Evolutionary conservation across 2,113 vertebrate genomes (phyloP).

Genomic region (Vulpes lagopus): DNA sequence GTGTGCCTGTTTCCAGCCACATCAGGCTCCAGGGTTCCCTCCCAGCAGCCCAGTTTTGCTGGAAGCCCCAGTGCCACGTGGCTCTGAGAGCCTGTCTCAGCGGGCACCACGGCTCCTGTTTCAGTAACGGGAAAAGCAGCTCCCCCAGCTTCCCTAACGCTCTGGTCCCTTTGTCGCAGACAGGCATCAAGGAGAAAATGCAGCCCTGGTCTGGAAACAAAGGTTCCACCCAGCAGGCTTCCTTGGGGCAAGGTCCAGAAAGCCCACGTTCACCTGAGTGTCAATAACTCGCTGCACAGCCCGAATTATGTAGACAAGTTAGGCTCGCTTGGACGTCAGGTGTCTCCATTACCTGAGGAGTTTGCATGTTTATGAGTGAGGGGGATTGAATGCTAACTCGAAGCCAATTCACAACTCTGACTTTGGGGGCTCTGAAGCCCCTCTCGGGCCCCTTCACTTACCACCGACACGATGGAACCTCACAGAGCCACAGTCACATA

Average conservation of each 20-base stretch:
- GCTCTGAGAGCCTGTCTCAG: neutral
- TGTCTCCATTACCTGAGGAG: conserved; percentile 33
- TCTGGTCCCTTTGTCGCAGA: neutral
- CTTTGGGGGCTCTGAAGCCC: neutral
- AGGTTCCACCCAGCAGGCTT: neutral
- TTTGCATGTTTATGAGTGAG: conserved; percentile 51
- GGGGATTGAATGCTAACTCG: neutral
- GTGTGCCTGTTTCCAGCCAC: too few species aligned
- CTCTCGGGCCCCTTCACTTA: neutral
- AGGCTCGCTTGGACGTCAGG: conserved; percentile 24
- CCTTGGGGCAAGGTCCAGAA: neutral
- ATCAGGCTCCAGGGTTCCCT: neutral
- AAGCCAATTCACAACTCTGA: neutral
- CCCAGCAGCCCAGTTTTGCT: neutral
- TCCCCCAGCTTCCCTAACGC: neutral
- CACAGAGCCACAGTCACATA: too few species aligned
- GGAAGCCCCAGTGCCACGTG: neutral
- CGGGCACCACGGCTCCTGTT: neutral
- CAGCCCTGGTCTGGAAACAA: neutral
- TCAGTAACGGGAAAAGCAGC: neutral
- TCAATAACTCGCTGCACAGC: neutral
- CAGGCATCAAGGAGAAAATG: neutral
- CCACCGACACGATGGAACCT: accelerated
- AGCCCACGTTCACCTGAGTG: neutral
- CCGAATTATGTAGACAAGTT: conserved; percentile 13